Conservation (phyloP, 1,140 invertebrate species). For the Hycleus phaleratus region DNA sequence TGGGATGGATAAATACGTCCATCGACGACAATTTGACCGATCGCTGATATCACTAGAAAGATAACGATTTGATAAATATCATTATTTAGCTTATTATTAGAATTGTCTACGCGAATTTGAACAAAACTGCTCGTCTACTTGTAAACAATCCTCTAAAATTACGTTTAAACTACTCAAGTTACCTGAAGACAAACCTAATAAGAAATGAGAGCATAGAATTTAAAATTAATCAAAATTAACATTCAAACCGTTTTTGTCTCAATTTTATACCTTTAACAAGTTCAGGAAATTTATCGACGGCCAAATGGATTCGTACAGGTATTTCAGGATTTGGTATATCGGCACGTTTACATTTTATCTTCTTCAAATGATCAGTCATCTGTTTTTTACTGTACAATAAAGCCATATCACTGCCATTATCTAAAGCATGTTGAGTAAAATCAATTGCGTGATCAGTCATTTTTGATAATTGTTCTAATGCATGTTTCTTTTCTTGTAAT, state of each 20-base stretch:
- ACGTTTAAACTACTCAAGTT: constrained; percentile 4
- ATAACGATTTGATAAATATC: too few relatives aligned
- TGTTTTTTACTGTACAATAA: constrained; percentile 77
- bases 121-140: too few relatives aligned
- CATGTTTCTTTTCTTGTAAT: constrained; percentile 72
- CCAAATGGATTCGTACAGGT: constrained; percentile 67
- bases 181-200: constrained; percentile 32
- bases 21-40: constrained; percentile 70
- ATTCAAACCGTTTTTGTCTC: constrained; percentile 1
- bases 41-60: constrained; percentile 55
- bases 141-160: too few relatives aligned
- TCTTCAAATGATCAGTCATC: constrained; percentile 62
- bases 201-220: constrained; percentile 14
- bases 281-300: constrained; percentile 68
- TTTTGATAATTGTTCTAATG: constrained; percentile 66
- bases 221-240: constrained; percentile 6
- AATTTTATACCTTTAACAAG: constrained; percentile 57
- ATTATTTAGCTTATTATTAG: too few relatives aligned
- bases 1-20: constrained; percentile 53
- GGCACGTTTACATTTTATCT: constrained; percentile 68
- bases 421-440: constrained; percentile 69
- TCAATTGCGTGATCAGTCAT: constrained; percentile 80
- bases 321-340: constrained; percentile 81
- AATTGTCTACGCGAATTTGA: too few relatives aligned
- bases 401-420: constrained; percentile 74